Conservation (phyloP, 1,140 invertebrate species). For the Caligus rogercresseyi region DNA sequence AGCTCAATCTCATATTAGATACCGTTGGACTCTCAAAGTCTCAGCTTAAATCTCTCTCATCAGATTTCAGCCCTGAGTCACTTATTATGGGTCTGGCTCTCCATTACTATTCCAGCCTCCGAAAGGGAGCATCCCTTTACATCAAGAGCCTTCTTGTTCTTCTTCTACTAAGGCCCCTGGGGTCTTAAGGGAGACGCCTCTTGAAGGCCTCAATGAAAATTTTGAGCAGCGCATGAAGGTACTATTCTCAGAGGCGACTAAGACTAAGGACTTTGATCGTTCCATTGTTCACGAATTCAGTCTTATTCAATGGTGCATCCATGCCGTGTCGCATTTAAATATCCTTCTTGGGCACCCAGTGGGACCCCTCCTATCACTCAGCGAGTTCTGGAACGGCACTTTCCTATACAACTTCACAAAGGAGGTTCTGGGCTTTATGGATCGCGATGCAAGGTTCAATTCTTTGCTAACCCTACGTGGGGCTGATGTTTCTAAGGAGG, state of each 20-base stretch:
- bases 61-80: not conserved
- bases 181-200: no score
- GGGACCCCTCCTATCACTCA: not conserved
- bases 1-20: not conserved
- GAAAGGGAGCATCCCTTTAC: not conserved
- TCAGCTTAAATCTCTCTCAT: not conserved
- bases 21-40: not conserved
- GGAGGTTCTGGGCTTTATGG: not conserved
- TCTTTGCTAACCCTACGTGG: not conserved
- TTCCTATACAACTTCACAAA: not conserved
- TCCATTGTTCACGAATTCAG: not conserved
- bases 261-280: not conserved
- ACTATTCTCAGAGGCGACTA: no score
- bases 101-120: not conserved
- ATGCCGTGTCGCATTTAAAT: not conserved
- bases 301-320: not conserved
- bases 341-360: not conserved
- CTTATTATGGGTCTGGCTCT: not conserved
- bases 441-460: not conserved
- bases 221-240: no score
- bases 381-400: not conserved
- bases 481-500: not conserved
- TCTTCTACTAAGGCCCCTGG: not conserved
- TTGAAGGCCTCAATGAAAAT: no score
- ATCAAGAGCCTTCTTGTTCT: not conserved